Base-by-base conservation (phyloP, 2,888 invertebrate genomes). In the Auanema sp. region DNA sequence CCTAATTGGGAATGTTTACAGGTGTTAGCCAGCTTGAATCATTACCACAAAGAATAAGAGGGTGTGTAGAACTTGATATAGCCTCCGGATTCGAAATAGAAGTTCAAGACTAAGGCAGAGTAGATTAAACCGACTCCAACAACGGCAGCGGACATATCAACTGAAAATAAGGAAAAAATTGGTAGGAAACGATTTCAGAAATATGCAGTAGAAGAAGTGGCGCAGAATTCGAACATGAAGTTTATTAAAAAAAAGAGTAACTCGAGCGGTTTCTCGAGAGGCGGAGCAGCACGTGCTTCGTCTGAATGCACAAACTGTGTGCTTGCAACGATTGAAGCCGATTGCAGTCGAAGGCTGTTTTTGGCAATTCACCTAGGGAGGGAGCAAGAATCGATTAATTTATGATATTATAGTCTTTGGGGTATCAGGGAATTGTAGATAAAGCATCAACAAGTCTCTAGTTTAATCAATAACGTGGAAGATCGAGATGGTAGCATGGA, bases 71-170 rank as follows among this genome's bases (percentile, higher is more conserved):
- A 69, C 66, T 77, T 75, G 40, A 65, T 60, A 63, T 79, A 79
- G 14, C 80, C 79, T 50, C 74, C 64, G n/a, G 79, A 78, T 33
- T 75, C 66, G 47, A 71, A 63, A 66, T 78, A 79, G 65, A 80
- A 80, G 59, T 77, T 72, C 47, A 66, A 72, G 60, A 80, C 72
- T 21, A 79, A 68, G 16, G 74, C 25, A 16, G 68, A 44, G 55
- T 78, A 78, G 24, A 71, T 51, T n/a, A 66, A 50, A 23, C 66
- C 70, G 58, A 72, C 63, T 10, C 25, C 56, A 53, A 56, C 12
- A 60, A 65, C 54, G 5, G 33, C 47, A 8, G 33, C 21, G 23
- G 52, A 47, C 65, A 60, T 60, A n/a, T 53, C 14, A 40, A 40
- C 25, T 23, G 40, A n/a, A n/a, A n/a, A 55, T 8, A n/a, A 23